phyloP scores from a whole-genome alignment of 2,113 vertebrate species.

The Rhegmatorhina hoffmannsi region DNA sequence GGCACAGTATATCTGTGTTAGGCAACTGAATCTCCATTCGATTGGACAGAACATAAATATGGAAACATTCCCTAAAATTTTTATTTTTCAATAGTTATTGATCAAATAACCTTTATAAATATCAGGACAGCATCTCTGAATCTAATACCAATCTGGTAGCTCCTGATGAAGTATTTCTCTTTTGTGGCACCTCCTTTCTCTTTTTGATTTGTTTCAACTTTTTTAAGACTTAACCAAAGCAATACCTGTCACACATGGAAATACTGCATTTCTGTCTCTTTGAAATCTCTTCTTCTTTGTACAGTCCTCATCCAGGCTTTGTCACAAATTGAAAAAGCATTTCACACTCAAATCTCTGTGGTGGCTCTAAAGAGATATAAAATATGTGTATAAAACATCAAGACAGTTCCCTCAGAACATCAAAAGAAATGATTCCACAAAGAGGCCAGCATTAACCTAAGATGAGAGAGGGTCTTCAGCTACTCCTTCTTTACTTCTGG shows the following conservation, averaged over 20 bases:
- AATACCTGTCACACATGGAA: not conserved
- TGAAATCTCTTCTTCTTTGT: not conserved
- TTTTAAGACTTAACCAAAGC: not conserved
- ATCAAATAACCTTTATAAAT: not conserved
- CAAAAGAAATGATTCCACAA: slow-evolving; percentile 33
- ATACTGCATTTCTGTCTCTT: not conserved
- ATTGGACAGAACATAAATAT: not conserved
- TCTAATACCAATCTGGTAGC: not conserved
- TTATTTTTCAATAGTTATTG: not conserved
- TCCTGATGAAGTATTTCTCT: not conserved
- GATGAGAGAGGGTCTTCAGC: not conserved
- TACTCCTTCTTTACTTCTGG: not conserved
- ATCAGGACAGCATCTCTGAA: not conserved
- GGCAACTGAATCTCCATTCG: not conserved
- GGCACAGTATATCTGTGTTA: not conserved
- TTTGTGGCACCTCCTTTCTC: not conserved
- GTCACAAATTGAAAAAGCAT: not conserved
- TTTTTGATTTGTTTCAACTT: not conserved
- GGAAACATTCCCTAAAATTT: not conserved
- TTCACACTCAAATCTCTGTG: slow-evolving; percentile 15
- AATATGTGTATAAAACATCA: not conserved
- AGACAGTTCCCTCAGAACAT: not conserved
- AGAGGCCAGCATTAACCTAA: not conserved
- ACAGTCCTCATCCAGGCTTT: not conserved
- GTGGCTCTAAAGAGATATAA: not conserved